A percentile compares a stretch with the other conserved stretches of the same genome.
phyloP scores from a whole-genome alignment of 2,797 vertebrate species.

The Gymnothorax javanicus region DNA sequence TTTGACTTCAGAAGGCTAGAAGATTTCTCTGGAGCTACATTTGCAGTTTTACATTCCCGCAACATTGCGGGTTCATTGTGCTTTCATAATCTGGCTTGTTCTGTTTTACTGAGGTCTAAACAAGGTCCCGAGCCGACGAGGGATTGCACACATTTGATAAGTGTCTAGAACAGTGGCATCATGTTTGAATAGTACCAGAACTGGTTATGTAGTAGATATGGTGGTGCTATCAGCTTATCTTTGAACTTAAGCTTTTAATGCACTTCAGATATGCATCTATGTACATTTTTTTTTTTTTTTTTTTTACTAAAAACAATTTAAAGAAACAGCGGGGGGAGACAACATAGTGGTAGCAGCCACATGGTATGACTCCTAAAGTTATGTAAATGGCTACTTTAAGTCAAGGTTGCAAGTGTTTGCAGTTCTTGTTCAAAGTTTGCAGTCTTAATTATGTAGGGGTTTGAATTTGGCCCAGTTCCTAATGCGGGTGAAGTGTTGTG shows the following conservation, averaged over 20 bases:
- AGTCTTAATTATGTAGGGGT: not conserved
- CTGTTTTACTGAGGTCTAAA: not conserved
- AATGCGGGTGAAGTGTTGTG: slow-evolving; percentile 6
- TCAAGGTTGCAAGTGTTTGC: not conserved
- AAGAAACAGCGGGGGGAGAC: not conserved
- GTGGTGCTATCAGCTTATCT: not conserved
- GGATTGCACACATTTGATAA: not conserved
- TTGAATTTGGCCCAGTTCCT: not conserved
- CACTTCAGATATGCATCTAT: not conserved
- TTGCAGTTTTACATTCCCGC: too few species aligned
- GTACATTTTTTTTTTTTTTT: not conserved
- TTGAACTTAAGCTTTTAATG: not conserved
- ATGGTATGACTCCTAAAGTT: not conserved
- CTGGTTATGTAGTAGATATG: not conserved
- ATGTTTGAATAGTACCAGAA: not conserved
- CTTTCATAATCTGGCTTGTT: not conserved
- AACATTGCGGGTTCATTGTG: too few species aligned
- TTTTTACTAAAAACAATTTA: not conserved
- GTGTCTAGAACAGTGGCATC: not conserved
- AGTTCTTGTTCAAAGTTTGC: not conserved
- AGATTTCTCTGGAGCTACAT: not conserved
- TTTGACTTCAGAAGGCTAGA: not conserved
- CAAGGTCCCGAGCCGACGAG: not conserved
- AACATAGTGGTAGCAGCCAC: not conserved
- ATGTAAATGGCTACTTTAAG: not conserved